phyloP scores from a whole-genome alignment of 2,797 vertebrate genomes.

The Acropternis orthonyx region DNA sequence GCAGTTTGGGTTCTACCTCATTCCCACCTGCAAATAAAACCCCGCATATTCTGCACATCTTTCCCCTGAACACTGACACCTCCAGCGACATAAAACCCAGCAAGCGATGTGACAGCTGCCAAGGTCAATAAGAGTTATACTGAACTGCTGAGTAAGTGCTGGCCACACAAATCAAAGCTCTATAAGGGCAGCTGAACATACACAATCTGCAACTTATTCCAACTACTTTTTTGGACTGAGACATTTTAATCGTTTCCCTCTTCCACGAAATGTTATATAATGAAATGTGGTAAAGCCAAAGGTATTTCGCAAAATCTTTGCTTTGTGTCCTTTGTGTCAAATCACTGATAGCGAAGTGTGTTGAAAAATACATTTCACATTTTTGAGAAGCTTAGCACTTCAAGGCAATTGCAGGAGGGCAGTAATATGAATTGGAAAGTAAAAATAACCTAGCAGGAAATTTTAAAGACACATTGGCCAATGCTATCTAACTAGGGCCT shows the following conservation, averaged over 20 bases:
- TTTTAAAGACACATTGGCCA: background rate
- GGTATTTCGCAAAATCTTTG: background rate
- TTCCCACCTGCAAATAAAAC: conserved; percentile 64
- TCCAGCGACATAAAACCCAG: conserved; percentile 66
- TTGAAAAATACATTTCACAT: conserved; percentile 6
- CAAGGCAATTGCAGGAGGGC: background rate
- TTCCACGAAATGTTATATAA: background rate
- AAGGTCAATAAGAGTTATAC: conserved; percentile 75
- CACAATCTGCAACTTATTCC: conserved; percentile 63
- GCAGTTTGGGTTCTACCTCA: conserved; percentile 36
- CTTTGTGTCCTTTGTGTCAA: background rate
- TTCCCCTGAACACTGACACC: conserved; percentile 63
- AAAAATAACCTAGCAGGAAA: background rate
- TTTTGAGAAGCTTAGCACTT: background rate
- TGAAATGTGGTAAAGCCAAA: conserved; percentile 43
- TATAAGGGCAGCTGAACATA: conserved; percentile 58
- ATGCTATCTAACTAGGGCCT: background rate
- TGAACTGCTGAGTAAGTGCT: conserved; percentile 72
- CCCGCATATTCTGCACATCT: conserved; percentile 44
- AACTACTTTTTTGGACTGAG: conserved; percentile 48
- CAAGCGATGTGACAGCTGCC: conserved; percentile 70
- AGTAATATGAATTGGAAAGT: background rate
- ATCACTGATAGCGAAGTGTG: background rate
- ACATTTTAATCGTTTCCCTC: conserved; percentile 47
- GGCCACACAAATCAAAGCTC: conserved; percentile 68